phyloP scores from a whole-genome alignment of 2,797 vertebrate species.

The Erpetoichthys calabaricus region DNA sequence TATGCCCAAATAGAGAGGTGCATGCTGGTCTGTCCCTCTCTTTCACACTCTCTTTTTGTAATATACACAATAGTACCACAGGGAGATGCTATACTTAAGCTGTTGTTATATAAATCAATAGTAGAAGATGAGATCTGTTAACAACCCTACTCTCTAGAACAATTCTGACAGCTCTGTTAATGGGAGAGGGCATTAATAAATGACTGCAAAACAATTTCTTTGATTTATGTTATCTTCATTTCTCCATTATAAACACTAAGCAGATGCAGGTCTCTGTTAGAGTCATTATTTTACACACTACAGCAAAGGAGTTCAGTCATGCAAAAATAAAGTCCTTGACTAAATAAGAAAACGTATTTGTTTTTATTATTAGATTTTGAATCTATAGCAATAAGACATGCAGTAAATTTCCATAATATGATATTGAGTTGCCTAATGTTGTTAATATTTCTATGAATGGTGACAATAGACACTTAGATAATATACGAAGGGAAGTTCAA shows the following conservation, averaged over 20 bases:
- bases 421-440: no score
- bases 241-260: constrained; percentile 12
- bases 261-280: constrained; percentile 7
- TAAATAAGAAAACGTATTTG: constrained; percentile 14
- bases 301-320: constrained; percentile 20
- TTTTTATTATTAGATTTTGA: constrained; percentile 4
- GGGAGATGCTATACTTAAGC: constrained; percentile 9
- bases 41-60: no score
- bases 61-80: constrained; percentile 10
- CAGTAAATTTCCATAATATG: neutral
- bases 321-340: constrained; percentile 8
- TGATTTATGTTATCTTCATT: constrained; percentile 13
- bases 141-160: constrained; percentile 12
- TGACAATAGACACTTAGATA: no score
- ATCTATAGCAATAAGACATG: neutral
- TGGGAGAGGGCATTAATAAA: constrained; percentile 25
- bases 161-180: constrained; percentile 26
- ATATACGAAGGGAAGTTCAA: no score
- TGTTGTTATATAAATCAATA: constrained; percentile 17
- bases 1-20: no score
- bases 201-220: constrained; percentile 23
- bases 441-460: no score
- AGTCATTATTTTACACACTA: neutral
- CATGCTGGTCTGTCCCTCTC: no score
- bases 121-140: constrained; percentile 17